Evolutionary conservation across 2,797 vertebrate genomes (phyloP).

Genomic region (Limosa lapponica): DNA sequence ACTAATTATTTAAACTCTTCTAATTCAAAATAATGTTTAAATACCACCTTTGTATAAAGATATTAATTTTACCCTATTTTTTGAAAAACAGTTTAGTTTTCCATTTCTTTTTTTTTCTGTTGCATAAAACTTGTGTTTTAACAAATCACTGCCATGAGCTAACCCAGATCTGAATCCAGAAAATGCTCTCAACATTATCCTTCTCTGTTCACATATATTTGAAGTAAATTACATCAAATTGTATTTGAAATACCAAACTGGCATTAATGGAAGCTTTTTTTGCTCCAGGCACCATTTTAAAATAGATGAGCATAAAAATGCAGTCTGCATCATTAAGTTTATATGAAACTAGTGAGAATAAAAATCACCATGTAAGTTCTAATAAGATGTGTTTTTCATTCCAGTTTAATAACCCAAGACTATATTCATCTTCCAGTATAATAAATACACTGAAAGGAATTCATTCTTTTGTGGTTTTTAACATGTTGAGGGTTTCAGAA

Average conservation of each 20-base stretch:
- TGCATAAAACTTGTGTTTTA: slow-evolving; percentile 68
- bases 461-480: slow-evolving; percentile 82
- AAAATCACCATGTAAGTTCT: slow-evolving; percentile 89
- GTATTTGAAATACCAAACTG: slow-evolving; percentile 89
- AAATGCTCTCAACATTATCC: slow-evolving; percentile 78
- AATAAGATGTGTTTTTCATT: slow-evolving; percentile 90
- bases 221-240: slow-evolving; percentile 88
- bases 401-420: slow-evolving; percentile 89
- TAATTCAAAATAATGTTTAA: not conserved
- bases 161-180: slow-evolving; percentile 77
- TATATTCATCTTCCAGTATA: slow-evolving; percentile 86
- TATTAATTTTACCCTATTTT: slow-evolving; percentile 36
- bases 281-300: slow-evolving; percentile 88
- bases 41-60: not conserved
- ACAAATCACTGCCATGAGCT: slow-evolving; percentile 76
- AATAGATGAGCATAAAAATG: slow-evolving; percentile 89
- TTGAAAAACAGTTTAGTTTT: slow-evolving; percentile 47
- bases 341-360: slow-evolving; percentile 89
- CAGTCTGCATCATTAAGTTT: slow-evolving; percentile 89
- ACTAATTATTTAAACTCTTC: not conserved
- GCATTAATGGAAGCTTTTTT: slow-evolving; percentile 86
- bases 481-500: slow-evolving; percentile 78
- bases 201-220: slow-evolving; percentile 85
- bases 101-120: not conserved
- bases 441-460: slow-evolving; percentile 83